Evolutionary conservation across 2,797 vertebrate genomes (phyloP).

Genomic region (Enteromius radiatus): DNA sequence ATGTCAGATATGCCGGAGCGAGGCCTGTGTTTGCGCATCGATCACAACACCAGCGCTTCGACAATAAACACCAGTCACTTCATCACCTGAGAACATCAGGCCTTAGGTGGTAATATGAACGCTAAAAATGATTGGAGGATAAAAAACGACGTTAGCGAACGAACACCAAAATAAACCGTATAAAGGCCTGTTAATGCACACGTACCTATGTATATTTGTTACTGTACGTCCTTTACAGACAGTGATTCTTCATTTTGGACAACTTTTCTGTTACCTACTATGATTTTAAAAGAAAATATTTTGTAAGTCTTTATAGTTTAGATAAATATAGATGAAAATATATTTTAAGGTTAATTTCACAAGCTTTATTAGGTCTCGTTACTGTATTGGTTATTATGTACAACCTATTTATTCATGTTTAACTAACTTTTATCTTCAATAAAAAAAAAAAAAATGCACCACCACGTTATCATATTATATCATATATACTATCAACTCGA

Average conservation of each 20-base stretch:
- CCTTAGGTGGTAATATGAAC: background rate
- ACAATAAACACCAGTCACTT: background rate
- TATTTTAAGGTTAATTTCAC: background rate
- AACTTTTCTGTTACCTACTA: background rate
- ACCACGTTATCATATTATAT: background rate
- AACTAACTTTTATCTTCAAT: background rate
- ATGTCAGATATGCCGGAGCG: constrained; percentile 2
- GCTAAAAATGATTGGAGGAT: background rate
- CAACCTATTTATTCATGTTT: background rate
- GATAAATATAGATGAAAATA: background rate
- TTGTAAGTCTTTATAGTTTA: background rate
- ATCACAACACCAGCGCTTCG: constrained; percentile 3
- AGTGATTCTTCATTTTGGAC: background rate
- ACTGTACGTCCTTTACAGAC: background rate
- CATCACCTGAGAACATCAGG: background rate
- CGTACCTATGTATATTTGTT: background rate
- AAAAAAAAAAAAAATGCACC: background rate
- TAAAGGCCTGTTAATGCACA: background rate
- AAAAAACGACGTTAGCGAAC: background rate
- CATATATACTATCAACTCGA: background rate
- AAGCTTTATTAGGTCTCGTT: background rate
- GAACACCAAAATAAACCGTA: background rate
- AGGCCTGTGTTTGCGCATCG: constrained; percentile 44
- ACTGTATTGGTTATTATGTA: background rate
- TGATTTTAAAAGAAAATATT: background rate